These are phyloP conservation scores for Eptatretus atami DNA, from an alignment of 2,797 vertebrate genomes.

Conservation along the genomic window DNA sequence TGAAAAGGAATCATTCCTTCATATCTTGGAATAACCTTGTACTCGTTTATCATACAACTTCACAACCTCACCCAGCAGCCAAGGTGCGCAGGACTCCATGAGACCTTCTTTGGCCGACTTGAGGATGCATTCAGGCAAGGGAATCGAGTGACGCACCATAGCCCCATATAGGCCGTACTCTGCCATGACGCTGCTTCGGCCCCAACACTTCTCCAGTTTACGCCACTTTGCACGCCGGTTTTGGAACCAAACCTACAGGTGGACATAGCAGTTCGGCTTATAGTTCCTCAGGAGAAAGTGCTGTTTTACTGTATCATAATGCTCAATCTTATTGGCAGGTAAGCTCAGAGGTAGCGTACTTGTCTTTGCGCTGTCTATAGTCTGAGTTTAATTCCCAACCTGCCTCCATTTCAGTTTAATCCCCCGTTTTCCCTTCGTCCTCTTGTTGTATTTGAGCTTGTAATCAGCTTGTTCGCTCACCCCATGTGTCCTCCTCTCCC, in stretches of 20 bases:
- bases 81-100: constrained; percentile 95
- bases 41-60: too few species aligned
- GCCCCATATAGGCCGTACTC: constrained; percentile 85
- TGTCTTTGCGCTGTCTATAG: too few species aligned
- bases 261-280: not conserved
- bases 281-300: too few species aligned
- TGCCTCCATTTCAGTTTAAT: too few species aligned
- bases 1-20: too few species aligned
- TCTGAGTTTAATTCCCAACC: too few species aligned
- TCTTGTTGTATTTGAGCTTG: not conserved
- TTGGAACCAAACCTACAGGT: constrained; percentile 81
- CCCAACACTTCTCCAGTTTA: constrained; percentile 96
- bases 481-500: too few species aligned
- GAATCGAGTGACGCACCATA: constrained; percentile 95
- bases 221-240: constrained; percentile 92
- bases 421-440: not conserved
- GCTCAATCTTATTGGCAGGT: too few species aligned
- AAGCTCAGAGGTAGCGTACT: too few species aligned
- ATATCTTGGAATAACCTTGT: too few species aligned
- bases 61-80: constrained; percentile 50
- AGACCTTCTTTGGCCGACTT: constrained; percentile 95
- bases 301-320: too few species aligned
- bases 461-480: too few species aligned
- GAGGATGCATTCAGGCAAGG: constrained; percentile 84
- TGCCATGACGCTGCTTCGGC: constrained; percentile 88